Conservation (phyloP, 1,140 invertebrate genomes). For the Ridgeia piscesae region DNA sequence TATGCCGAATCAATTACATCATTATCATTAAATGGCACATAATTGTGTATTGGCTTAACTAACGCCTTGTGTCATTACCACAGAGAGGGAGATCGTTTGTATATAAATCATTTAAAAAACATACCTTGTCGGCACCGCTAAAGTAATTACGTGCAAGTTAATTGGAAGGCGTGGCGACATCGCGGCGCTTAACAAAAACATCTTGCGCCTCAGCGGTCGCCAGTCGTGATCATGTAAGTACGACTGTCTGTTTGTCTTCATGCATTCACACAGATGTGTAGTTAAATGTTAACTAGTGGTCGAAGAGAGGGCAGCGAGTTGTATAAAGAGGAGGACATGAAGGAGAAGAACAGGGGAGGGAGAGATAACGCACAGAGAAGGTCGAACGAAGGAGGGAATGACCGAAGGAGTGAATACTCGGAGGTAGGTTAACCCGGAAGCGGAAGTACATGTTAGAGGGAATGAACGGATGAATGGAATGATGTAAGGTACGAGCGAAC, state of each 20-base stretch:
- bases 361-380: not conserved
- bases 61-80: not conserved
- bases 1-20: not conserved
- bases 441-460: no score
- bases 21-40: not conserved
- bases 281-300: not conserved
- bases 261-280: not conserved
- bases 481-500: not conserved
- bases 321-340: not conserved
- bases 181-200: not conserved
- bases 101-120: not conserved
- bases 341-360: not conserved
- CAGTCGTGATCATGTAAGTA: not conserved
- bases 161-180: not conserved
- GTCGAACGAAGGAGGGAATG: not conserved
- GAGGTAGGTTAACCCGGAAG: not conserved
- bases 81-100: not conserved
- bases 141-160: not conserved
- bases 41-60: not conserved
- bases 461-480: no score
- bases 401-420: not conserved
- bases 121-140: not conserved
- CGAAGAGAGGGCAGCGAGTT: not conserved
- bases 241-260: not conserved
- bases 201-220: not conserved